Base-by-base conservation (phyloP, 2,113 vertebrate species). In the Mugil cephalus region DNA sequence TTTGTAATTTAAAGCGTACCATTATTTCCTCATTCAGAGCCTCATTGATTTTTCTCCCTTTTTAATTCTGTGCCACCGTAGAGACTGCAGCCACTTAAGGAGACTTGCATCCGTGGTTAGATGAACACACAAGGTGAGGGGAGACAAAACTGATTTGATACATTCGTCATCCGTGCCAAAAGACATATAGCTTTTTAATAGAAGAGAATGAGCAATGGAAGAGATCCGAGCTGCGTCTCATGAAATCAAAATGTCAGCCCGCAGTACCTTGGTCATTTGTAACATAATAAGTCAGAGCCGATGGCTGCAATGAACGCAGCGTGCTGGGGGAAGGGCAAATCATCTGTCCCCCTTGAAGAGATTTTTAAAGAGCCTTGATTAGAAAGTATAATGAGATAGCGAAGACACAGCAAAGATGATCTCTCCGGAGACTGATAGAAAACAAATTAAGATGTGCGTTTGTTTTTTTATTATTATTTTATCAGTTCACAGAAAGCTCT, bases 271-370 rank as follows among this genome's bases (percentile, higher is more conserved):
- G 94, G 96, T 97, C 96, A 96, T 97, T 97, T 96, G 95, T 96
- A 96, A 96, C 95, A 96, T 96, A 97, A 96, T 96, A 97, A 96
- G 94, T 95, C 92, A 92, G 91, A 96, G 94, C 92, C 95, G 95
- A 95, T 96, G 96, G 96, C 95, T 95, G 94, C 93, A 83, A 88
- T 92, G 95, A 93, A 90, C 92, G 93, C 94, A 88, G 91, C 64
- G 10, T 55, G 69, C 56, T 91, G 96, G 96, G 96, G 96, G 96
- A 95, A 95, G 95, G 96, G 96, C 91, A 93, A 92, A 92, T 92
- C 93, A 91, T 74, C 94, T 92, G 93, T 94, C 92, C 91, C 91
- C 92, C 93, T 95, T 94, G 95, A 93, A 93, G 83, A 85, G 91
- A 82, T 91, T 94, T 52, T 93, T 92, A 92, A 93, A 93, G 80